These are phyloP conservation scores for Mobula hypostoma DNA, from an alignment of 2,113 vertebrate genomes.

Conservation along the genomic window DNA sequence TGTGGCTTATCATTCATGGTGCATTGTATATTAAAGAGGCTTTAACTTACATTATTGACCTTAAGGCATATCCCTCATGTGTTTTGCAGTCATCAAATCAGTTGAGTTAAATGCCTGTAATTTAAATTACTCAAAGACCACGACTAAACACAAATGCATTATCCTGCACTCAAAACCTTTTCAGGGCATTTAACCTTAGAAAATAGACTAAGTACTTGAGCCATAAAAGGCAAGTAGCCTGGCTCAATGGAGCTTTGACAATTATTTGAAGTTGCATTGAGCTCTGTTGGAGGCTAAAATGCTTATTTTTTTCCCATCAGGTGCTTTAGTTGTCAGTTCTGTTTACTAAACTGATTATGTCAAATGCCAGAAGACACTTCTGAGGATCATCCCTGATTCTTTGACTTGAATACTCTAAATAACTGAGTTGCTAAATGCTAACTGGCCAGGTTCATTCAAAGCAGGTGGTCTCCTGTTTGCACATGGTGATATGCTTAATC, in stretches of 20 bases:
- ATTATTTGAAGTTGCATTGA: constrained; percentile 23
- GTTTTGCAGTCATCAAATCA: constrained; percentile 22
- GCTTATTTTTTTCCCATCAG: background rate
- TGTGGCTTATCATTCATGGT: background rate
- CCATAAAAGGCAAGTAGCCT: constrained; percentile 15
- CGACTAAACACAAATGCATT: constrained; percentile 33
- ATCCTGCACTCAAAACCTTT: constrained; percentile 32
- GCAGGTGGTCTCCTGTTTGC: background rate
- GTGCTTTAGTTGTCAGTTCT: background rate
- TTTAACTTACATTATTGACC: constrained; percentile 31
- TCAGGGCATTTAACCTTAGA: constrained; percentile 29
- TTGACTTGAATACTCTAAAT: background rate
- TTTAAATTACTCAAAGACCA: constrained; percentile 15
- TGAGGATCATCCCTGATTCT: background rate
- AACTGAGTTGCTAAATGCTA: constrained; percentile 15
- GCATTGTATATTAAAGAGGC: constrained; percentile 28
- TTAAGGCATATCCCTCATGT: constrained; percentile 20
- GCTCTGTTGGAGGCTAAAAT: constrained; percentile 21
- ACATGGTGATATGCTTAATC: too few relatives aligned
- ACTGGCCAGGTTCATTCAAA: background rate
- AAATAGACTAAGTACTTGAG: constrained; percentile 28
- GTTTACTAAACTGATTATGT: constrained; percentile 16
- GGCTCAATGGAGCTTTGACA: constrained; percentile 13
- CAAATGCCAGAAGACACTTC: constrained; percentile 11
- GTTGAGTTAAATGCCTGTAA: constrained; percentile 32